Evolutionary conservation across 2,797 vertebrate genomes (phyloP), one percentile per base, ranked within the genome.

Genomic region (Enoplosus armatus): DNA sequence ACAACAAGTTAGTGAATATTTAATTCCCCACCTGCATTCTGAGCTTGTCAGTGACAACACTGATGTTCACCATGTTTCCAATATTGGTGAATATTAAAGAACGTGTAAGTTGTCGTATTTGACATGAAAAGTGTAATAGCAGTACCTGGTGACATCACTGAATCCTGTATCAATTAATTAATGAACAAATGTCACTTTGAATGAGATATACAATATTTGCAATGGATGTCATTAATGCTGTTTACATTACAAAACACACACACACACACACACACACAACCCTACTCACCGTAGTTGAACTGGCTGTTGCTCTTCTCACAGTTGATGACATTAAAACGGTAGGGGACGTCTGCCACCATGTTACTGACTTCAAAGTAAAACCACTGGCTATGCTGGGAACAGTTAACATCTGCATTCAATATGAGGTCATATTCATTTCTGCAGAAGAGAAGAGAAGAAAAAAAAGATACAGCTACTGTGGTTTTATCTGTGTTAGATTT

Each of bases 221-320:
- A 50, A 50, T 24, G 47, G 18, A 45, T 45, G 43, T 45, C 8
- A 20, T 45, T 50, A 22, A 50, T 50, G 8, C 47, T 22, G 47
- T 48, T 50, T n/a, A 22, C 22, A 50, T 2, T n/a, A 50, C 22
- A 24, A 24, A 24, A 41, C 16, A 43, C 31, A 39, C 29, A 56
- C 31, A 61, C 27, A 31, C 5, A 66, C 55, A 56, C 11, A 31
- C 27, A 39, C 33, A 55, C 11, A 37, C n/a, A 33, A 15, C 8
- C 1, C 4, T 18, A 74, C 95, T 62, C 95, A 98, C 98, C 97
- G 0, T 98, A 98, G 92, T 98, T 99, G 92, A 97, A 99, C 69
- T 99, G 97, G 87, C 97, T 99, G 93, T 98, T 98, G 85, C 90
- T 78, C 92, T 99, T 99, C 95, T 99, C 97, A 81, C 97, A 98